phyloP scores from a whole-genome alignment of 2,113 vertebrate genomes.

The Shinisaurus crocodilurus region DNA sequence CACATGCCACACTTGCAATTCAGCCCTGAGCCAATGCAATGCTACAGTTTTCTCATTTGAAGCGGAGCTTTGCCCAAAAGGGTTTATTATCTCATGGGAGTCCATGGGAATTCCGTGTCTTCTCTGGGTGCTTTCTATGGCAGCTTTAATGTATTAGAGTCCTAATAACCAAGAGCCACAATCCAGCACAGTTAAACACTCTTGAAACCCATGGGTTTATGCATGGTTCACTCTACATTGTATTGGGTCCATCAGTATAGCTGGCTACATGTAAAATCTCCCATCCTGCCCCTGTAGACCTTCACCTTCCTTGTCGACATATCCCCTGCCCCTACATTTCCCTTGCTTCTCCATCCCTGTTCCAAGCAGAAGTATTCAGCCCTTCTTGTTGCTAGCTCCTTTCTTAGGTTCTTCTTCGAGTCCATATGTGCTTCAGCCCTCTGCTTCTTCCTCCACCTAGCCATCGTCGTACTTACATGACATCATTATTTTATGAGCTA shows the following conservation, averaged over 20 bases:
- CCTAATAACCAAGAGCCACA: neutral
- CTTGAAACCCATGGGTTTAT: neutral
- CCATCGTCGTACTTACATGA: too few relatives aligned
- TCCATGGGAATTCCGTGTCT: neutral
- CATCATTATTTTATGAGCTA: too few relatives aligned
- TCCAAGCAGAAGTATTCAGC: neutral
- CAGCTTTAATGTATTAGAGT: neutral
- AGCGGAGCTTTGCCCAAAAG: too few relatives aligned
- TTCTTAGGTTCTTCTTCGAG: neutral
- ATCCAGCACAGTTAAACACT: neutral
- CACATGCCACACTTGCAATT: neutral
- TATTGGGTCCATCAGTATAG: neutral
- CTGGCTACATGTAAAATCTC: neutral
- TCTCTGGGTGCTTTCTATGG: neutral
- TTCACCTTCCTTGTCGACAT: neutral
- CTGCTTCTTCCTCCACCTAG: too few relatives aligned
- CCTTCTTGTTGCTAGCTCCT: neutral
- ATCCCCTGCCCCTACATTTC: neutral
- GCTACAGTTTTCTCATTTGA: neutral
- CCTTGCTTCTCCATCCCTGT: neutral
- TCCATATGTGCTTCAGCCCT: neutral
- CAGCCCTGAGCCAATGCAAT: neutral
- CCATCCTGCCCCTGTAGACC: neutral
- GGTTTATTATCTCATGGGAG: neutral
- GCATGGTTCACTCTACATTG: neutral